A percentile compares a stretch with the other conserved stretches of the same genome.
Conservation (phyloP, 2,113 vertebrate species). For the Spheniscus mendiculus region DNA sequence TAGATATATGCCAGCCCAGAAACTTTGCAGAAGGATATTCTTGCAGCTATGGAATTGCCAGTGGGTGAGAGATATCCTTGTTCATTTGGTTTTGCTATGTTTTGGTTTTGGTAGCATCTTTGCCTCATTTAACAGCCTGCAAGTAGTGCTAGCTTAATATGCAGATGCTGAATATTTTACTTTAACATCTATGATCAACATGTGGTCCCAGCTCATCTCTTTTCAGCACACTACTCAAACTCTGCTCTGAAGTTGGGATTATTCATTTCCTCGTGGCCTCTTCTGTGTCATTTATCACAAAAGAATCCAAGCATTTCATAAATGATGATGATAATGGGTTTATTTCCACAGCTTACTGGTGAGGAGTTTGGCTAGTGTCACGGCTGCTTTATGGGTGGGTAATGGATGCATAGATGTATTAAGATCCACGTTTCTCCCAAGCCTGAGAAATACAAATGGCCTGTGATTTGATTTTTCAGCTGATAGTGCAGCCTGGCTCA, state of each 20-base stretch:
- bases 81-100: background rate
- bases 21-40: background rate
- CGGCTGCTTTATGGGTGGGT: background rate
- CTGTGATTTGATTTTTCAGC: background rate
- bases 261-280: constrained; percentile 13
- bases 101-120: background rate
- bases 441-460: background rate
- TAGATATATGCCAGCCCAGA: background rate
- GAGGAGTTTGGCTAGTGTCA: background rate
- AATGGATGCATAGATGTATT: background rate
- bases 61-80: background rate
- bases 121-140: background rate
- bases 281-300: constrained; percentile 17
- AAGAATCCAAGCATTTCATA: constrained; percentile 10
- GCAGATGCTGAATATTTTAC: background rate
- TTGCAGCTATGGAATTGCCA: background rate
- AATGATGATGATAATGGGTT: constrained; percentile 14
- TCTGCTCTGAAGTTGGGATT: background rate
- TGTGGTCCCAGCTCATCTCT: background rate
- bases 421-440: background rate
- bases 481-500: background rate
- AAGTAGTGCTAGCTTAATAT: background rate
- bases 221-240: constrained; percentile 18
- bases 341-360: background rate
- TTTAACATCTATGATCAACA: background rate